Conservation (phyloP, 1,140 invertebrate species). For the Pygmarrhopalites habei region DNA sequence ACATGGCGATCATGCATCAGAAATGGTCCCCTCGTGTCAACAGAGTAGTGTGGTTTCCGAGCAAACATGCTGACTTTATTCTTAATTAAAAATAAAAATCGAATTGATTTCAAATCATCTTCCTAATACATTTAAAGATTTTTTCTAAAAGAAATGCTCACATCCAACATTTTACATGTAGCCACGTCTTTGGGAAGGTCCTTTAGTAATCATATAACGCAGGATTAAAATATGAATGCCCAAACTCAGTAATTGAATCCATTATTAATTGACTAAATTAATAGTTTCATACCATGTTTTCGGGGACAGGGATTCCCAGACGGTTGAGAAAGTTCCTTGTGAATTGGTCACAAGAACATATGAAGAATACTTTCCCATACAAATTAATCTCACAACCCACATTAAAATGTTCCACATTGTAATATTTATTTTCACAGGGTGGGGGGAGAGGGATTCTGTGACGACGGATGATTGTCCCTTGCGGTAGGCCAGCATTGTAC, state of each 20-base stretch:
- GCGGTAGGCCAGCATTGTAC: constrained; percentile 63
- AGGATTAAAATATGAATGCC: too few relatives aligned
- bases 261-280: too few relatives aligned
- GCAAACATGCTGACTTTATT: constrained; percentile 44
- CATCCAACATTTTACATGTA: constrained; percentile 45
- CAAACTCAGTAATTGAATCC: too few relatives aligned
- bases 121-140: neutral
- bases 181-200: constrained; percentile 53
- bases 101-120: neutral
- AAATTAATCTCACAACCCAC: constrained; percentile 66
- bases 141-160: constrained; percentile 39
- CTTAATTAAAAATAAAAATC: constrained; percentile 23
- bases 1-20: constrained; percentile 67
- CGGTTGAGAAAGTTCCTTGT: constrained; percentile 74
- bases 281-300: too few relatives aligned
- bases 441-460: constrained; percentile 66
- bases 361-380: constrained; percentile 69
- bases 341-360: constrained; percentile 76
- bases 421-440: constrained; percentile 60
- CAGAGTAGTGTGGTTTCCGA: constrained; percentile 50
- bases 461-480: constrained; percentile 53
- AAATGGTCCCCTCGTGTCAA: constrained; percentile 58
- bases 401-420: constrained; percentile 66
- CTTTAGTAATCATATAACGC: too few relatives aligned
- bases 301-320: constrained; percentile 70